Conservation (phyloP, 2,888 invertebrate genomes). For the Allacma fusca region DNA sequence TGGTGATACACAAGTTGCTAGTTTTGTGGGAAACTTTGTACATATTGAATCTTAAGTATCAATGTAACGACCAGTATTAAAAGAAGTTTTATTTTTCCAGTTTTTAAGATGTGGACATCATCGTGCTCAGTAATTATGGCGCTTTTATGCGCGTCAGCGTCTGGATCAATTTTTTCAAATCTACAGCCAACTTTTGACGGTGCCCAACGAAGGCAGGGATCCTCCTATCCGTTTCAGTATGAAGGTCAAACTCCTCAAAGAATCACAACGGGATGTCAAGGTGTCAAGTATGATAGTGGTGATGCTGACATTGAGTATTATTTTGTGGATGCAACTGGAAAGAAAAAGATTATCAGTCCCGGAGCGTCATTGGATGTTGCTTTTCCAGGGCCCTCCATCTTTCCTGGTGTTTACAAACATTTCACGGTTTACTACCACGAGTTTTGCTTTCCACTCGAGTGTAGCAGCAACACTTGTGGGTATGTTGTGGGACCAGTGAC, state of each 20-base stretch:
- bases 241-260: conserved; percentile 51
- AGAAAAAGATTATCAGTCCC: conserved; percentile 45
- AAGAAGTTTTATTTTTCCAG: neutral
- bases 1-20: too few relatives aligned
- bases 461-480: conserved; percentile 51
- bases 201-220: neutral
- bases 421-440: conserved; percentile 52
- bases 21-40: too few relatives aligned
- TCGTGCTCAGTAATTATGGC: neutral
- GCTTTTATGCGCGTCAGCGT: neutral
- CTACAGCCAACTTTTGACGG: neutral
- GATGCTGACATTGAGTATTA: conserved; percentile 45
- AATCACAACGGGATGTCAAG: conserved; percentile 50
- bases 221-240: conserved; percentile 43
- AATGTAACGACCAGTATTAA: too few relatives aligned
- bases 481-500: conserved; percentile 40
- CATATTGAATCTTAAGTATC: too few relatives aligned
- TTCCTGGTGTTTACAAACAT: conserved; percentile 44
- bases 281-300: conserved; percentile 43
- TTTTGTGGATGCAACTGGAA: conserved; percentile 55
- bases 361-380: conserved; percentile 43
- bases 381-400: conserved; percentile 48
- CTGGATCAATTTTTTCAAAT: neutral
- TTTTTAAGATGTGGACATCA: neutral
- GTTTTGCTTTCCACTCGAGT: conserved; percentile 56